Conservation (phyloP, 2,797 vertebrate species). For the Acanthurus tractus region DNA sequence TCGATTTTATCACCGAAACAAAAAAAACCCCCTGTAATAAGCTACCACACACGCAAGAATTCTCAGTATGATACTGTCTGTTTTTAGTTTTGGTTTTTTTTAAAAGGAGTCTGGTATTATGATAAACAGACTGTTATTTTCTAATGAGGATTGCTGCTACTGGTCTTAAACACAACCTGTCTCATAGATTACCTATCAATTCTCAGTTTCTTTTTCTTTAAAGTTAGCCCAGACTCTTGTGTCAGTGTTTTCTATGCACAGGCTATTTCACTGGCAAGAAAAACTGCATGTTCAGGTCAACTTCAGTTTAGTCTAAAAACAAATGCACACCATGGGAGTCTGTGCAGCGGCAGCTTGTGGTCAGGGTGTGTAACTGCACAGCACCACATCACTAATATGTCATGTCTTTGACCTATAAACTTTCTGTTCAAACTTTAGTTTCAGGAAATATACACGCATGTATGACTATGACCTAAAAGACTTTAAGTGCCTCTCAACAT, state of each 20-base stretch:
- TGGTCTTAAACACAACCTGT: too few species aligned
- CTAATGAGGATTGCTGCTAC: too few species aligned
- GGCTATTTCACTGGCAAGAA: conserved; percentile 14
- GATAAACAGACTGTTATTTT: too few species aligned
- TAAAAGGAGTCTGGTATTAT: too few species aligned
- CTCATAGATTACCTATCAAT: too few species aligned
- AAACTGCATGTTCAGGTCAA: conserved; percentile 55
- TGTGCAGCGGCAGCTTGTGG: conserved; percentile 57
- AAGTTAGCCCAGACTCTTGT: conserved; percentile 1
- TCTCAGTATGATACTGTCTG: neutral
- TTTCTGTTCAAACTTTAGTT: neutral
- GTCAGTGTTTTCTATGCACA: conserved; percentile 4
- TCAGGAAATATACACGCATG: fast-evolving
- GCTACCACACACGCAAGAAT: too few species aligned
- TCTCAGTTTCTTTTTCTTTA: too few species aligned
- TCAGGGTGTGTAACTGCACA: conserved; percentile 14
- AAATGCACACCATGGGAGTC: conserved; percentile 33
- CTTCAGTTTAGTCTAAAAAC: conserved; percentile 63
- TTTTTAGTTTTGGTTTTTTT: too few species aligned
- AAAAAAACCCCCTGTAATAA: conserved; percentile 5
- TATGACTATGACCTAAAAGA: neutral
- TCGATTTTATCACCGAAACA: conserved; percentile 5
- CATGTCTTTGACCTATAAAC: neutral
- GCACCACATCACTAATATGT: neutral
- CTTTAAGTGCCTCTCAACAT: too few species aligned